Conservation (phyloP, 2,797 vertebrate genomes). For the Onychomys torridus region DNA sequence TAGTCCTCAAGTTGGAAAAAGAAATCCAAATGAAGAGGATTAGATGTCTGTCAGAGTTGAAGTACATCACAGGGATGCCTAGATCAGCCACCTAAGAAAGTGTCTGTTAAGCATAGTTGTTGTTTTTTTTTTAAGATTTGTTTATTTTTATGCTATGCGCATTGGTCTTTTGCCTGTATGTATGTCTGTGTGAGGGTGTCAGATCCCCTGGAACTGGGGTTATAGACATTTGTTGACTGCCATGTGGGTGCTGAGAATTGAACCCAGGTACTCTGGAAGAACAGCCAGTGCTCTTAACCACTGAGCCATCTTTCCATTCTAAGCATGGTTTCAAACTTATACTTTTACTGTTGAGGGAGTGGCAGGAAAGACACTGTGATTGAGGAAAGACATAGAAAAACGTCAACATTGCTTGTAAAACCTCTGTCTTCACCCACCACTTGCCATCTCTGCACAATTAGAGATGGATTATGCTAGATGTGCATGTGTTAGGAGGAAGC, state of each 20-base stretch:
- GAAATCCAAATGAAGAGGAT: not conserved
- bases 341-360: not conserved
- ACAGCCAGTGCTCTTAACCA: too few relatives aligned
- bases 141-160: too few relatives aligned
- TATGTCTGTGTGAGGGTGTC: too few relatives aligned
- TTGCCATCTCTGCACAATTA: not conserved
- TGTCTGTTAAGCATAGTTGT: not conserved
- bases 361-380: not conserved
- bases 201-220: too few relatives aligned
- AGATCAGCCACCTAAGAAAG: not conserved
- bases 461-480: not conserved
- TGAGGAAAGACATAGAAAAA: not conserved
- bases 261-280: too few relatives aligned
- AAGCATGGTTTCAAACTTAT: not conserved
- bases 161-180: too few relatives aligned
- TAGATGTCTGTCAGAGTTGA: slow-evolving; percentile 1
- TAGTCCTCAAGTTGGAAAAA: slow-evolving; percentile 18
- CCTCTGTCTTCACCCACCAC: not conserved
- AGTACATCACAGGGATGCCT: not conserved
- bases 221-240: too few relatives aligned
- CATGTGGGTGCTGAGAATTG: too few relatives aligned
- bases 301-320: too few relatives aligned
- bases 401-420: not conserved
- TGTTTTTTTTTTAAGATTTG: too few relatives aligned
- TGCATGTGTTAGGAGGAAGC: not conserved